phyloP scores from a whole-genome alignment of 2,888 invertebrate genomes.

The Cataglyphis livida region DNA sequence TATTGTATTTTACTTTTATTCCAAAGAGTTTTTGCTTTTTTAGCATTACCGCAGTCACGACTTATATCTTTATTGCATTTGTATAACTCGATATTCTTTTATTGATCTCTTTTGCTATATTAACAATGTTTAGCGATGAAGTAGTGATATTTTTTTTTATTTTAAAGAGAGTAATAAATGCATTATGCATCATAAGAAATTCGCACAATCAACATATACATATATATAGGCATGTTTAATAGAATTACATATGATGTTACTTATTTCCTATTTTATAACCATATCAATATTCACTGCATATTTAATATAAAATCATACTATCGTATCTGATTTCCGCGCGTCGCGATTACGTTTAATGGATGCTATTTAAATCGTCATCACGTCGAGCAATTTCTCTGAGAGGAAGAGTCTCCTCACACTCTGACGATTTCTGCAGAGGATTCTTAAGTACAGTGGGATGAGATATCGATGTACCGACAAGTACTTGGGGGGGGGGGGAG shows the following conservation, averaged over 20 bases:
- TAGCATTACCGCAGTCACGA: neutral
- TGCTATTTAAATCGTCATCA: constrained; percentile 64
- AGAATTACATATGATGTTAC: constrained; percentile 6
- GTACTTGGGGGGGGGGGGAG: constrained; percentile 9
- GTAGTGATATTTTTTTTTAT: neutral
- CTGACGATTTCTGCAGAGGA: constrained; percentile 45
- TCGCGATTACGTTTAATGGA: constrained; percentile 62
- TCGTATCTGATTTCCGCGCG: constrained; percentile 3
- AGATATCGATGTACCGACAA: constrained; percentile 53
- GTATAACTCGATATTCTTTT: constrained; percentile 20
- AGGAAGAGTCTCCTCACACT: constrained; percentile 43
- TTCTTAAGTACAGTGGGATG: neutral
- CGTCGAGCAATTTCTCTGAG: constrained; percentile 63
- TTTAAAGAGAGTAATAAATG: neutral
- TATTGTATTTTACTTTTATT: constrained; percentile 3
- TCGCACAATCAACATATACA: neutral
- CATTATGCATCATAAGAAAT: neutral
- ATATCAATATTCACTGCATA: neutral
- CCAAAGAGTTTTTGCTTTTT: constrained; percentile 9
- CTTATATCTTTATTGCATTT: neutral
- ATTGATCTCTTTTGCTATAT: neutral
- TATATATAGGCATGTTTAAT: neutral
- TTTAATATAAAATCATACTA: constrained; percentile 12
- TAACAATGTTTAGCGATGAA: neutral
- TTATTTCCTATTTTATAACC: constrained; percentile 3